Conservation (phyloP, 2,113 vertebrate genomes). For the Takifugu bimaculatus region DNA sequence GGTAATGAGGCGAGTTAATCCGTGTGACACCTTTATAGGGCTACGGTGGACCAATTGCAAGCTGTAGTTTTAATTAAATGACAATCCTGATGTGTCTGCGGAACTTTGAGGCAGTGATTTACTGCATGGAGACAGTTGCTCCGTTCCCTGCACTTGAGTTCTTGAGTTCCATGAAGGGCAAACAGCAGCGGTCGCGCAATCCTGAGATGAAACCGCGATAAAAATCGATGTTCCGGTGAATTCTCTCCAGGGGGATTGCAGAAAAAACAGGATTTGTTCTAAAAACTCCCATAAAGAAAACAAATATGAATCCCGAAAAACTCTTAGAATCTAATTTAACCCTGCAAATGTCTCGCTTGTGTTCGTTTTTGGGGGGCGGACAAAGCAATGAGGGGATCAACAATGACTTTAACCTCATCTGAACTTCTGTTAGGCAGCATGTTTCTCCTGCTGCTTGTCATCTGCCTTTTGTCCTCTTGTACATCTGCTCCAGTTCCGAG, state of each 20-base stretch:
- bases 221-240: neutral
- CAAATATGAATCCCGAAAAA: neutral
- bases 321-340: neutral
- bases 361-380: neutral
- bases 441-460: constrained; percentile 10
- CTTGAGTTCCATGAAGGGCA: too few relatives aligned
- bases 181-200: constrained; percentile 5
- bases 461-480: constrained; percentile 17
- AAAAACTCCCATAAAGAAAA: neutral
- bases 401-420: constrained; percentile 46
- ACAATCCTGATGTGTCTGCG: too few relatives aligned
- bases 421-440: constrained; percentile 36
- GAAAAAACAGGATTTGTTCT: neutral
- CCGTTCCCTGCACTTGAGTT: too few relatives aligned
- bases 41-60: neutral
- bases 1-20: constrained; percentile 29
- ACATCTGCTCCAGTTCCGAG: constrained; percentile 33
- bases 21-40: too few relatives aligned
- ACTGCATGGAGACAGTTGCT: too few relatives aligned
- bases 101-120: too few relatives aligned
- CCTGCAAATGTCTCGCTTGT: neutral
- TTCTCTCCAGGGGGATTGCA: neutral
- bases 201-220: neutral
- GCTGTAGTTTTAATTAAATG: neutral
- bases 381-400: neutral